These are phyloP conservation scores for Botia almorhae DNA, from an alignment of 2,797 vertebrate species.

Conservation along the genomic window DNA sequence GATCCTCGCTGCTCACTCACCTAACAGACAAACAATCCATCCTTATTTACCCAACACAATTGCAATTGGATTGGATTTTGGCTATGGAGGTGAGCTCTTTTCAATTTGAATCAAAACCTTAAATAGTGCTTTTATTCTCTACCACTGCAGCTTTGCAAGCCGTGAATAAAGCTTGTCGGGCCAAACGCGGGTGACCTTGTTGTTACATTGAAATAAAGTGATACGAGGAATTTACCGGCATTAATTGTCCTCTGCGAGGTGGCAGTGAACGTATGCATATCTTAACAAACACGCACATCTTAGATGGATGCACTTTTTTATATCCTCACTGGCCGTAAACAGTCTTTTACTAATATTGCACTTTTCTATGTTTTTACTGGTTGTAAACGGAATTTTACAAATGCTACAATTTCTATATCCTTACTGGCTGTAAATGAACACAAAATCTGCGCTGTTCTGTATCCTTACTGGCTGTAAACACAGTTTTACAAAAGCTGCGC, in stretches of 20 bases:
- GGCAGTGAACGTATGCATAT: constrained; percentile 11
- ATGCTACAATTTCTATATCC: too few relatives aligned
- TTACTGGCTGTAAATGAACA: too few relatives aligned
- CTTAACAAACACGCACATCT: constrained; percentile 24
- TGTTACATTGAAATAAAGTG: constrained; percentile 49
- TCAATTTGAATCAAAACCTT: constrained; percentile 73
- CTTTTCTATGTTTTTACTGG: constrained; percentile 1
- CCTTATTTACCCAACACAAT: constrained; percentile 78
- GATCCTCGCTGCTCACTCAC: constrained; percentile 67
- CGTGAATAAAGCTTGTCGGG: constrained; percentile 42
- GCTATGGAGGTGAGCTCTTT: constrained; percentile 72
- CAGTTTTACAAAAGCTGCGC: too few relatives aligned
- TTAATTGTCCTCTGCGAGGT: constrained; percentile 49
- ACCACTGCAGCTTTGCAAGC: constrained; percentile 42
- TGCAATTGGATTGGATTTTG: constrained; percentile 78
- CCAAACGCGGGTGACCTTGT: constrained; percentile 52
- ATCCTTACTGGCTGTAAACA: too few relatives aligned
- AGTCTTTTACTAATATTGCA: constrained; percentile 34
- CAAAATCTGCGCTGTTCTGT: too few relatives aligned
- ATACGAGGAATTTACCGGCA: constrained; percentile 47
- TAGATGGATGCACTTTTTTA: constrained; percentile 34
- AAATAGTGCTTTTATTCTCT: constrained; percentile 66
- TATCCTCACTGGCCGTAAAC: not conserved
- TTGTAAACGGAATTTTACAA: too few relatives aligned
- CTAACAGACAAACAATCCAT: constrained; percentile 79